Base-by-base conservation (phyloP, 2,113 vertebrate genomes). In the Xyliphius kryptos region DNA sequence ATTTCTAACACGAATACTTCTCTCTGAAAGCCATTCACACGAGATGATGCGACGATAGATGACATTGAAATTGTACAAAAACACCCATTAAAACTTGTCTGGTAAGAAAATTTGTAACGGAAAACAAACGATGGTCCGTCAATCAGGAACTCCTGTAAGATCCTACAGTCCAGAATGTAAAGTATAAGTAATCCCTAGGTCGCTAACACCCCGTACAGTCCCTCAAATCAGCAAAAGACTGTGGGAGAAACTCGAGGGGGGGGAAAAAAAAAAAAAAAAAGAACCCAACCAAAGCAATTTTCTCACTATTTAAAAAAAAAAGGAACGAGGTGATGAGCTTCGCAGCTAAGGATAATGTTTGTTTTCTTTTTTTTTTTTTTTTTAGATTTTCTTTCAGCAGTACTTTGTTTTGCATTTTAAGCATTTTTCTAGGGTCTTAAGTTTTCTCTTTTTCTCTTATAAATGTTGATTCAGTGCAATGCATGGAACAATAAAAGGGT, bases 391-490 rank as follows among this genome's bases (percentile, higher is more conserved):
- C 83, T 76, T 77, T 82, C 43, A 46, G 43, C 43, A 60, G n/a
- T 86, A 76, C 82, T 88, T 82, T 87, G 79, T 77, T 32, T 32
- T 32, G 26, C 81, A 81, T 78, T 86, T 79, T 77, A 76, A 88
- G 84, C 58, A 37, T 53, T 66, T 66, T 41, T 74, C 71, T 22
- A 46, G 36, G 69, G 77, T 70, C 62, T 62, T 43, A 40, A 48
- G 44, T 67, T 70, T 70, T 63, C 80, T 61, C 76, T 76, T 77
- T 77, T 88, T 81, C 80, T 80, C 85, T 81, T 81, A 76, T 89
- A 85, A 84, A 83, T 85, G 88, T 88, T 80, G 84, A 87, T 86
- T 92, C 93, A 97, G 91, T 97, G 94, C 93, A 94, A 90, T 83
- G 72, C 88, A 90, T 85, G 88, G 83, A 88, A 91, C 86, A 83